Base-by-base conservation (phyloP, 23 tunicate species). In the Styela clava region DNA sequence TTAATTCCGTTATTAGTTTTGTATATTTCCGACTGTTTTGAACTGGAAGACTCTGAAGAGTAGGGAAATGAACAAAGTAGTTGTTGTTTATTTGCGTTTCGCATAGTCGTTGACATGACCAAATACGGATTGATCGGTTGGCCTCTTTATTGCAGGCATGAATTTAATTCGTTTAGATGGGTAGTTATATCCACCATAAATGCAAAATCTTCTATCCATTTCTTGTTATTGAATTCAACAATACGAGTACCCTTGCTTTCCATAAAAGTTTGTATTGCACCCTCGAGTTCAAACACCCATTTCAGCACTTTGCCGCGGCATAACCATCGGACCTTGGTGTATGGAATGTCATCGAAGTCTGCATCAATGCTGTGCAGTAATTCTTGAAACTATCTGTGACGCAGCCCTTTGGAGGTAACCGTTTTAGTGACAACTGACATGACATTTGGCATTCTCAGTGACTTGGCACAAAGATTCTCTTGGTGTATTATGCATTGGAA, bases 61-160 rank as follows among this genome's bases (percentile, higher is more conserved):
- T 86, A 74, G 85, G 82, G 64, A 81, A 86, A 86, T 86, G 82
- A 72, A 65, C 82, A 62, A 63, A 81, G 85, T 86, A 81, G 63
- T 81, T 84, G 86, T 83, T 83, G 79, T 81, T 73, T 81, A 86
- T 74, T 74, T 81, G 85, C 82, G 81, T 84, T 84, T 84, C 67
- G 82, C 82, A 84, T n/a, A 84, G 61, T 73, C 87, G 29, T 84
- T 84, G 62, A 74, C 87, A 70, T 84, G 87, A 61, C 74, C 87
- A 61, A 84, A 84, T 82, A 84, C 74, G 87, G 65, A 51, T 2
- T 79, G 63, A 63, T 69, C 31, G 9, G 44, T 23, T 73, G 37
- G 16, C 30, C 30, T 65, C 19, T 72, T 72, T 25, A 5, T 12
- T 77, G 68, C 74, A 77, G 81, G 24, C 81, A 23, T 51, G 81